Evolutionary conservation across 2,113 vertebrate genomes (phyloP).

Genomic region (Gallinago jamesoni): DNA sequence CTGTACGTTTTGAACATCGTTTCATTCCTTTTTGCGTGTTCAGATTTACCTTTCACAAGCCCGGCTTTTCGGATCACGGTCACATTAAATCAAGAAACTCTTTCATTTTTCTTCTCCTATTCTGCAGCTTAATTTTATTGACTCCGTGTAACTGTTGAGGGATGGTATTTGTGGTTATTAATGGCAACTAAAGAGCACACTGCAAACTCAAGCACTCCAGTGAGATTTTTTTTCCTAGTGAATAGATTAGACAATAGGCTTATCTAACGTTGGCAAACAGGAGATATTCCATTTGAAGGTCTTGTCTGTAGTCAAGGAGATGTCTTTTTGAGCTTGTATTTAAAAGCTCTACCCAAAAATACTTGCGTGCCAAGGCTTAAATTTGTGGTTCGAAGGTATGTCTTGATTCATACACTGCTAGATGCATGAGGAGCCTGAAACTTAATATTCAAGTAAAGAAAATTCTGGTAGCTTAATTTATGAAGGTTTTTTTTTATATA

Average conservation of each 20-base stretch:
- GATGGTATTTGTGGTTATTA: not conserved
- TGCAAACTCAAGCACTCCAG: not conserved
- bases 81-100: constrained; percentile 5
- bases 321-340: not conserved
- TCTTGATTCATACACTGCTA: not conserved
- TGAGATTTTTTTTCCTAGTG: not conserved
- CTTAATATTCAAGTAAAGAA: not conserved
- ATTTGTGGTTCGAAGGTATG: not conserved
- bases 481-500: not conserved
- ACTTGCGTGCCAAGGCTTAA: not conserved
- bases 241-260: not conserved
- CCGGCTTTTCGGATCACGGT: not conserved
- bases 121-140: constrained; percentile 29
- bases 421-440: not conserved
- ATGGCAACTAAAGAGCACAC: not conserved
- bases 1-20: not conserved
- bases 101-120: not conserved
- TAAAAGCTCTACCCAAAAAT: not conserved
- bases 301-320: not conserved
- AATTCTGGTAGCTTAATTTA: constrained; percentile 62
- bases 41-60: not conserved
- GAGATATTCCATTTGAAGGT: not conserved
- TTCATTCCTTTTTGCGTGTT: not conserved
- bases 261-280: not conserved
- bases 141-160: not conserved